Conservation (phyloP, 1,140 invertebrate genomes). For the Drosophila sucinea region DNA sequence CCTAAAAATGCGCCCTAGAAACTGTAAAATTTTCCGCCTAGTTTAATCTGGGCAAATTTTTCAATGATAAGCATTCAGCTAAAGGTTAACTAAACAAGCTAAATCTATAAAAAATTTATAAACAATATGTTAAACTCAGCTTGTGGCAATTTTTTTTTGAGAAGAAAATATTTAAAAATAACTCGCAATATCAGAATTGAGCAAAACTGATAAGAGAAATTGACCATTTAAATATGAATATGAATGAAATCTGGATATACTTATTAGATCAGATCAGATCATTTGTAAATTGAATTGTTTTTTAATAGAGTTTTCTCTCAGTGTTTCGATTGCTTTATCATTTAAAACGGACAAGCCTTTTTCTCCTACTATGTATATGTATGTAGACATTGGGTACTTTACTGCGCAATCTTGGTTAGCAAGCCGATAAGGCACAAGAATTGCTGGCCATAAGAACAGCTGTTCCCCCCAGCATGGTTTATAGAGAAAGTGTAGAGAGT, state of each 20-base stretch:
- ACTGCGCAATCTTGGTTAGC: neutral
- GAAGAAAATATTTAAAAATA: slow-evolving; percentile 53
- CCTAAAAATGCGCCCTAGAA: slow-evolving; percentile 24
- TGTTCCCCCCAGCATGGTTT: neutral
- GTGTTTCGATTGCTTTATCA: slow-evolving; percentile 3
- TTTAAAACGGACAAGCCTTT: slow-evolving; percentile 2
- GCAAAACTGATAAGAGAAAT: neutral
- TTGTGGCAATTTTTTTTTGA: slow-evolving; percentile 34
- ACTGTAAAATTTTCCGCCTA: slow-evolving; percentile 48
- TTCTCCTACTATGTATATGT: neutral
- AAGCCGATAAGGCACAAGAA: neutral
- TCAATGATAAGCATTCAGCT: slow-evolving; percentile 32
- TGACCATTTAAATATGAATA: too few relatives aligned
- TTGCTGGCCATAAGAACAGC: slow-evolving; percentile 3
- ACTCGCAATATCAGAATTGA: slow-evolving; percentile 4
- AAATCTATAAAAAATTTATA: slow-evolving; percentile 22
- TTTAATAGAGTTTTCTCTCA: neutral
- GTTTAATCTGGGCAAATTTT: slow-evolving; percentile 11
- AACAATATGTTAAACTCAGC: slow-evolving; percentile 16
- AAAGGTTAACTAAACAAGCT: slow-evolving; percentile 33
- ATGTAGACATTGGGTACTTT: neutral
- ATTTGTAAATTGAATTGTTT: too few relatives aligned
- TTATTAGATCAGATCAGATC: too few relatives aligned
- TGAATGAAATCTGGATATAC: too few relatives aligned
- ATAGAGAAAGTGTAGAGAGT: too few relatives aligned